These are phyloP conservation scores for Strigamia crassipes DNA, from an alignment of 2,888 invertebrate species.

Conservation along the genomic window DNA sequence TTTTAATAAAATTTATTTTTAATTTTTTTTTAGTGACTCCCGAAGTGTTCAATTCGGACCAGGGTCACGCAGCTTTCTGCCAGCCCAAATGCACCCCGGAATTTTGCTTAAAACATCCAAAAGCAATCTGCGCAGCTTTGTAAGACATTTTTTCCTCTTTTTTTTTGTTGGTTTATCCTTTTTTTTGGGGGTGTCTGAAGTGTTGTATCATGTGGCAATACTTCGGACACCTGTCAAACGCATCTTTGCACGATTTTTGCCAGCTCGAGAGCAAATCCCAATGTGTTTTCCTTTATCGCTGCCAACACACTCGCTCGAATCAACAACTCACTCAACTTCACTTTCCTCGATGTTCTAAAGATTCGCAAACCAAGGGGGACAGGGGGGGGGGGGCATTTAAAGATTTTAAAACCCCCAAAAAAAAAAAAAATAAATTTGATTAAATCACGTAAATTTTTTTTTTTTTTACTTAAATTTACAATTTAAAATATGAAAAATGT, in stretches of 20 bases:
- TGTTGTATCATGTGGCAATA: not conserved
- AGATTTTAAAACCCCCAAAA: too few relatives aligned
- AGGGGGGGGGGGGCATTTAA: too few relatives aligned
- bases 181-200: not conserved
- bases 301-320: not conserved
- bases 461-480: too few relatives aligned
- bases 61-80: constrained; percentile 51
- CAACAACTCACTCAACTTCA: constrained; percentile 18
- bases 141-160: constrained; percentile 52
- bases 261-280: not conserved
- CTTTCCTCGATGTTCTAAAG: not conserved
- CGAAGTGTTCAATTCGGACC: constrained; percentile 45
- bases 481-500: not conserved
- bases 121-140: constrained; percentile 57
- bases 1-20: too few relatives aligned
- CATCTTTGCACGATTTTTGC: constrained; percentile 7
- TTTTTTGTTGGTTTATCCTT: not conserved
- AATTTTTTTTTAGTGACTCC: constrained; percentile 31
- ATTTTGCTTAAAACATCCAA: constrained; percentile 55
- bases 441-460: constrained; percentile 5
- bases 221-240: constrained; percentile 17
- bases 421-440: not conserved
- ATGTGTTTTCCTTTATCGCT: not conserved
- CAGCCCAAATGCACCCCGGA: constrained; percentile 56
- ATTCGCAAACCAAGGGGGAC: too few relatives aligned